These are phyloP conservation scores for Ginglymostoma cirratum DNA, from an alignment of 2,113 vertebrate genomes.

Conservation along the genomic window DNA sequence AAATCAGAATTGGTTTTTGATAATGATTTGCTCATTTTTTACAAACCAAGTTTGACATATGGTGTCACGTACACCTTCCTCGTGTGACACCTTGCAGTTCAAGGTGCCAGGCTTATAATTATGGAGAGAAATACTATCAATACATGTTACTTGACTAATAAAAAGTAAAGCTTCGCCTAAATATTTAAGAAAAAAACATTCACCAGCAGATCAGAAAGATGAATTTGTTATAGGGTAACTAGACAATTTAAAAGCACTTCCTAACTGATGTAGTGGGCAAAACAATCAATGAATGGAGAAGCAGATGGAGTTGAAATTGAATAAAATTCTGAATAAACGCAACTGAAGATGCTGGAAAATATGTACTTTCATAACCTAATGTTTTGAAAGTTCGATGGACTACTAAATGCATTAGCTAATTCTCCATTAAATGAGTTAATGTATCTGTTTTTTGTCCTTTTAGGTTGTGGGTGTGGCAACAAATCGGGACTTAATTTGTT, in stretches of 20 bases:
- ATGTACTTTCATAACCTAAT: background rate
- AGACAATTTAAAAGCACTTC: background rate
- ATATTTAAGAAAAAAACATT: background rate
- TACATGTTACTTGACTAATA: background rate
- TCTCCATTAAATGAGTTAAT: background rate
- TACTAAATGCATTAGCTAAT: background rate
- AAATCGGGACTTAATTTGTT: too few species aligned
- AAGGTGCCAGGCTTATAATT: background rate
- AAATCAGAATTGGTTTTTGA: background rate
- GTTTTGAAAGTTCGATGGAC: background rate
- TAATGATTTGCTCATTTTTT: background rate
- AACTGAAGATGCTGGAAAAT: background rate
- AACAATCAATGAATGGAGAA: background rate
- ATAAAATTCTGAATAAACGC: background rate
- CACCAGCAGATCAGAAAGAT: background rate
- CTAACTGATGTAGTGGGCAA: background rate
- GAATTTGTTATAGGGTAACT: background rate
- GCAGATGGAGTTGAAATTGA: background rate
- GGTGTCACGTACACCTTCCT: background rate
- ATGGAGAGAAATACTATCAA: background rate
- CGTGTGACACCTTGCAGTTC: background rate
- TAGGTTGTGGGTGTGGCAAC: too few species aligned
- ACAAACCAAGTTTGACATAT: background rate
- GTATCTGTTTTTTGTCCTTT: background rate
- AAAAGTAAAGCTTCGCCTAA: background rate